Percentiles rank a stretch among this genome's conserved stretches.
phyloP scores from a whole-genome alignment of 2,113 vertebrate species.

The Python bivittatus region DNA sequence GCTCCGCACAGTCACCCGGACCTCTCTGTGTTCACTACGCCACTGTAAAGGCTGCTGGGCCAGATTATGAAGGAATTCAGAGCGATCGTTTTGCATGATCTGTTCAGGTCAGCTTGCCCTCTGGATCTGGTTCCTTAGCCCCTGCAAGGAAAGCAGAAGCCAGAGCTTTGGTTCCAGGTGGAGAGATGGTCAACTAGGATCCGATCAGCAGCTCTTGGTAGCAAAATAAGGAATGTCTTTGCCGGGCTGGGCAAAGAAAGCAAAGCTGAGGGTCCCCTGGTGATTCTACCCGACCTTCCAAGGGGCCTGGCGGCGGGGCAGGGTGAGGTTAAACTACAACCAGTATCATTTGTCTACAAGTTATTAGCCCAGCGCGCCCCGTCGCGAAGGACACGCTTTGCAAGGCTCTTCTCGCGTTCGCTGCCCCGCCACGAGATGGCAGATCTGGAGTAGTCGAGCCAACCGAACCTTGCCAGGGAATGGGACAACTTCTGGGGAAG shows the following conservation, averaged over 20 bases:
- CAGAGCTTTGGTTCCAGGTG: background rate
- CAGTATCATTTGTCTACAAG: background rate
- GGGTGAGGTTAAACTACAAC: background rate
- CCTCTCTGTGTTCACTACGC: background rate
- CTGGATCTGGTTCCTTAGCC: background rate
- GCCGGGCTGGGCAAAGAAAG: background rate
- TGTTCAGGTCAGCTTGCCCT: background rate
- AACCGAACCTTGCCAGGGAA: too few relatives aligned
- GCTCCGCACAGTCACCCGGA: background rate
- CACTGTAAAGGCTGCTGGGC: background rate
- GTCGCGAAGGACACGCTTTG: background rate
- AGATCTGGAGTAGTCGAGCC: background rate
- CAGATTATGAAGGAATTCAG: background rate
- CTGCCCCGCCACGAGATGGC: background rate
- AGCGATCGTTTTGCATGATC: conserved; percentile 3
- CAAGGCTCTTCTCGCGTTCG: too few relatives aligned
- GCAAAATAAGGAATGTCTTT: background rate
- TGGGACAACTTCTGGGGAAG: background rate
- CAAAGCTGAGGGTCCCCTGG: background rate
- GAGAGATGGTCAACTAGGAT: background rate
- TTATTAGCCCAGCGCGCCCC: background rate
- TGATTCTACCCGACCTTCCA: background rate
- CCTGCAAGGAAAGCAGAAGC: background rate
- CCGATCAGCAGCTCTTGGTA: background rate
- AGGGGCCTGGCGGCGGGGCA: background rate